A percentile compares a stretch with the other conserved stretches of the same genome.
phyloP scores from a whole-genome alignment of 2,113 vertebrate species.

The Ptilorrhoa leucosticta region DNA sequence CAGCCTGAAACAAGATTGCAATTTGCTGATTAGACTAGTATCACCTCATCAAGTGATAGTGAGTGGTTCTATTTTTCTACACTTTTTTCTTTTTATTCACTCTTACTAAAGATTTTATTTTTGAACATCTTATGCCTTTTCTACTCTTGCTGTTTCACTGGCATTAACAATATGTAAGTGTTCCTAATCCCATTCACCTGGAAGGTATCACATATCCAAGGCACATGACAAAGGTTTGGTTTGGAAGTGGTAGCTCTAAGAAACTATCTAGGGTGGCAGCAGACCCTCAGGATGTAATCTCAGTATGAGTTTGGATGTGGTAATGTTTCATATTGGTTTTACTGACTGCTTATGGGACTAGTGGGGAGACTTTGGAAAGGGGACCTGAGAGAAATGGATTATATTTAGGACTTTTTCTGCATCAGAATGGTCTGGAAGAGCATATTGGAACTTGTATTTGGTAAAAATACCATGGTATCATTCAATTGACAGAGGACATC shows the following conservation, averaged over 20 bases:
- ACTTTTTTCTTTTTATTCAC: neutral
- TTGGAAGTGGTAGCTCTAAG: neutral
- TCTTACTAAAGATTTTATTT: slow-evolving; percentile 14
- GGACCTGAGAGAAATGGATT: neutral
- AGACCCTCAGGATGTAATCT: neutral
- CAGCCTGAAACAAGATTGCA: slow-evolving; percentile 56
- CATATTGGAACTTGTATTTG: neutral
- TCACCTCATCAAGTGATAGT: neutral
- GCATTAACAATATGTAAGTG: neutral
- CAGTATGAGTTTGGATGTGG: neutral
- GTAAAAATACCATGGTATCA: neutral
- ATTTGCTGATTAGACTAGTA: slow-evolving; percentile 28
- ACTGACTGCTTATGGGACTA: neutral
- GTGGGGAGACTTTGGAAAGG: neutral
- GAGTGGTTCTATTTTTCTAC: neutral
- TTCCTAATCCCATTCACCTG: neutral
- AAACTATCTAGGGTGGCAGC: neutral
- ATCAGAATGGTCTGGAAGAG: neutral
- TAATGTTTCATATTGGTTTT: neutral
- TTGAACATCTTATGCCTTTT: neutral
- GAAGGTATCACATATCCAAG: neutral
- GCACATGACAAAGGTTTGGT: neutral
- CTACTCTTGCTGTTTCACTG: neutral
- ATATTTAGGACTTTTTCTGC: neutral
- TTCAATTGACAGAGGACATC: neutral